Conservation (phyloP, 2,888 invertebrate genomes). For the Ormyrus thymus region DNA sequence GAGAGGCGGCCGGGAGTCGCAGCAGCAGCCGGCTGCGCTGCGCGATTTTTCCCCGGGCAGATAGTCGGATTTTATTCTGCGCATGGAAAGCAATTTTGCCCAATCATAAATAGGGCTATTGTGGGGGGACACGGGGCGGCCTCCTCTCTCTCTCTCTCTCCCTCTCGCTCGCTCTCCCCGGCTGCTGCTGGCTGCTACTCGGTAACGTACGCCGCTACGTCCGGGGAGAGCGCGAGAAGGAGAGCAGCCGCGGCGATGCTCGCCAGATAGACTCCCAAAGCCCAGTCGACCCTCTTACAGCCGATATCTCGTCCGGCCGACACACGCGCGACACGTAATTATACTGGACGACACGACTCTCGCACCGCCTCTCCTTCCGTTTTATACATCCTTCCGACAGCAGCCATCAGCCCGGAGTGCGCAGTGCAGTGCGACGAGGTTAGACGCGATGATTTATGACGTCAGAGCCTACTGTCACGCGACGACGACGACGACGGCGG, state of each 20-base stretch:
- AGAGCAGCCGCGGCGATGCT: neutral
- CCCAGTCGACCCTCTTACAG: neutral
- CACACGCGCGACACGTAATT: too few relatives aligned
- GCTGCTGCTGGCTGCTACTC: neutral
- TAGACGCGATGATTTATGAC: neutral
- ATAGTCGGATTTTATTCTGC: constrained; percentile 75
- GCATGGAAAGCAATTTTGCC: constrained; percentile 76
- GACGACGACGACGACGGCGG: neutral
- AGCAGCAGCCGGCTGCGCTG: constrained; percentile 19
- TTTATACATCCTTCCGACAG: too few relatives aligned
- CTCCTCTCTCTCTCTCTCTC: constrained; percentile 16
- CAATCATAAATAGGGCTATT: constrained; percentile 76
- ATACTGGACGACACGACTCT: too few relatives aligned
- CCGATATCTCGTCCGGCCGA: too few relatives aligned
- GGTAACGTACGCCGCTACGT: too few relatives aligned
- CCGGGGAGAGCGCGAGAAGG: too few relatives aligned
- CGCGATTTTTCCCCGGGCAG: constrained; percentile 65
- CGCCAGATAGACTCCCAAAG: neutral
- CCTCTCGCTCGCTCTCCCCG: neutral
- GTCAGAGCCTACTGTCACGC: neutral
- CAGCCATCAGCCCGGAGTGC: neutral
- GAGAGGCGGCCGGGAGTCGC: neutral
- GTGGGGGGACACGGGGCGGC: constrained; percentile 70
- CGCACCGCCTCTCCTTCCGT: too few relatives aligned
- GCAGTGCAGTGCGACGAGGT: neutral